These are phyloP conservation scores for Dryobates pubescens DNA, from an alignment of 2,797 vertebrate genomes.

Conservation along the genomic window DNA sequence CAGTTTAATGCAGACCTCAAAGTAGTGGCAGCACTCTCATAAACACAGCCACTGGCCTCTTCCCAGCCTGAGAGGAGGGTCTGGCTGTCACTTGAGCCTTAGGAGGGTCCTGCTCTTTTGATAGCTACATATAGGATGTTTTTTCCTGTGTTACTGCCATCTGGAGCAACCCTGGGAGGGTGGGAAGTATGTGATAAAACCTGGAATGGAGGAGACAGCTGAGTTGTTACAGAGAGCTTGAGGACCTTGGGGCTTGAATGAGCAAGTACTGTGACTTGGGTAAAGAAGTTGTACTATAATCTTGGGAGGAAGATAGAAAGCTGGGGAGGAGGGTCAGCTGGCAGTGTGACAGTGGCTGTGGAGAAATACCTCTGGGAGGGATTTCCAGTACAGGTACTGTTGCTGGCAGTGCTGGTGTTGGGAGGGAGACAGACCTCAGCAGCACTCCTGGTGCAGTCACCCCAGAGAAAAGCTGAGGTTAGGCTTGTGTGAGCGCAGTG, in stretches of 20 bases:
- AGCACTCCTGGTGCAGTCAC: background rate
- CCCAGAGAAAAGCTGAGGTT: background rate
- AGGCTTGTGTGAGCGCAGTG: accelerated
- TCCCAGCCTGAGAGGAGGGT: background rate
- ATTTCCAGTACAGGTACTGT: accelerated
- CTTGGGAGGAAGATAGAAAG: background rate
- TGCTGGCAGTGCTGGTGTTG: background rate
- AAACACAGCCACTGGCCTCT: accelerated
- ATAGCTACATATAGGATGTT: background rate
- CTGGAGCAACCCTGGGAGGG: background rate
- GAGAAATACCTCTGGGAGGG: accelerated
- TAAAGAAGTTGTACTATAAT: background rate
- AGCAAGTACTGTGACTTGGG: background rate
- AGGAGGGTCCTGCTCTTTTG: background rate
- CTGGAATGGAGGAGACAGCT: background rate
- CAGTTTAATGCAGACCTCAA: background rate
- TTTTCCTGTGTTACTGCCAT: background rate
- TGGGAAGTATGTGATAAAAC: accelerated
- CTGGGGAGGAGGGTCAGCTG: background rate
- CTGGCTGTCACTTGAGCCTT: background rate
- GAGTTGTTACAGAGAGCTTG: background rate
- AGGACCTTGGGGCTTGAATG: background rate
- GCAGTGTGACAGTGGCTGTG: accelerated
- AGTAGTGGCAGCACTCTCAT: background rate
- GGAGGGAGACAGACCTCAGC: background rate